phyloP scores from a whole-genome alignment of 2,113 vertebrate species.

The Rissa tridactyla region DNA sequence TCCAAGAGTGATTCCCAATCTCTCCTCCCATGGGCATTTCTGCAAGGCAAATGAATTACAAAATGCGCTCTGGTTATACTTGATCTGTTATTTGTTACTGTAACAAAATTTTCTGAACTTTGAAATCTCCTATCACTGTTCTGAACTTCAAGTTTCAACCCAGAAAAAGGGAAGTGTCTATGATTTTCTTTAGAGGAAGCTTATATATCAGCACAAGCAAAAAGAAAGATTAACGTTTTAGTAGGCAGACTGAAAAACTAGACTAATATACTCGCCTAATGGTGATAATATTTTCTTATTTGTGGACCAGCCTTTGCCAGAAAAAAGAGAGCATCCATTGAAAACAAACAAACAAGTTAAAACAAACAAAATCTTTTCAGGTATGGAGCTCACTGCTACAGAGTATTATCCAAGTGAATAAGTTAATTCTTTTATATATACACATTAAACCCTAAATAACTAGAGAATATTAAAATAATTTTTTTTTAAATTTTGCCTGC shows the following conservation, averaged over 20 bases:
- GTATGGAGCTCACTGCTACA: neutral
- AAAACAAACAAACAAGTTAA: neutral
- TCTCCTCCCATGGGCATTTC: neutral
- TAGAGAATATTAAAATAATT: neutral
- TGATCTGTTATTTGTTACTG: neutral
- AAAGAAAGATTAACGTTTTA: neutral
- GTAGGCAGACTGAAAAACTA: neutral
- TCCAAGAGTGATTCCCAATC: neutral
- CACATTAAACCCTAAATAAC: neutral
- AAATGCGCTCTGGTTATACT: neutral
- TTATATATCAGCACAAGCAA: neutral
- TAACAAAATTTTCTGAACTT: neutral
- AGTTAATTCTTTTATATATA: neutral
- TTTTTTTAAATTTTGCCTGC: neutral
- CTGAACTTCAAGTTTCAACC: neutral
- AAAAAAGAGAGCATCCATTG: neutral
- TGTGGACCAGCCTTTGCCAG: neutral
- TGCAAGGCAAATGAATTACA: neutral
- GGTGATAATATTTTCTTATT: neutral
- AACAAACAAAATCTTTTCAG: neutral
- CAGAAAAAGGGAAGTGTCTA: neutral
- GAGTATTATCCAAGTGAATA: neutral
- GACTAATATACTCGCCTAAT: neutral
- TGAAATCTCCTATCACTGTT: neutral
- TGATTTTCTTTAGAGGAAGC: neutral